These are phyloP conservation scores for Virgularia gustaviana DNA, from an alignment of 92 coral and sea anemone genomes.

Conservation along the genomic window DNA sequence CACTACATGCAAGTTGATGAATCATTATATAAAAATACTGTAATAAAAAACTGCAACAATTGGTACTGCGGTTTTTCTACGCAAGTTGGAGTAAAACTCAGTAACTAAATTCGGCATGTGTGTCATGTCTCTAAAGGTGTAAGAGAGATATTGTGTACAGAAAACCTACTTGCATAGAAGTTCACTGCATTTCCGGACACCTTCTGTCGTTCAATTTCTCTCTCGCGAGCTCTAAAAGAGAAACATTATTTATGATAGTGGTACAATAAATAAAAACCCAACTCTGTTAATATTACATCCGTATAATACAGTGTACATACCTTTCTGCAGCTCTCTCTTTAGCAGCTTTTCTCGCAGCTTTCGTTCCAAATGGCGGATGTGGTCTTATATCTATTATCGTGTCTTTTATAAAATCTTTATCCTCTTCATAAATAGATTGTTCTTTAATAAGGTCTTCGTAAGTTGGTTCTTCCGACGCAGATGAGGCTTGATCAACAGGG, in stretches of 20 bases:
- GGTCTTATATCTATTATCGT: constrained; percentile 92
- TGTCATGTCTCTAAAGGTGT: too few species aligned
- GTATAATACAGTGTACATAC: too few species aligned
- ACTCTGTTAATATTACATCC: neutral
- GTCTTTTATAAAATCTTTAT: constrained; percentile 66
- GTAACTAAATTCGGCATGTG: too few species aligned
- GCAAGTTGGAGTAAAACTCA: too few species aligned
- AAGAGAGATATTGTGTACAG: too few species aligned
- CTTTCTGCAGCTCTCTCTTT: constrained; percentile 93
- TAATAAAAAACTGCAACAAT: too few species aligned
- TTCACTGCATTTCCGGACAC: constrained; percentile 90
- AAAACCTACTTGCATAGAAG: constrained; percentile 83
- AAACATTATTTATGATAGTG: too few species aligned
- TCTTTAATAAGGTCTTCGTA: constrained; percentile 70
- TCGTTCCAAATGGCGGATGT: constrained; percentile 96
- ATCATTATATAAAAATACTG: too few species aligned
- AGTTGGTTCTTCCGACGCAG: constrained; percentile 59
- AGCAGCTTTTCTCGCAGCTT: constrained; percentile 95
- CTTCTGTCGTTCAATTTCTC: constrained; percentile 91
- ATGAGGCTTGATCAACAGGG: too few species aligned
- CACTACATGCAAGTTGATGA: constrained; percentile 42
- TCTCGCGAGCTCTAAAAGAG: constrained; percentile 69
- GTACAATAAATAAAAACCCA: neutral
- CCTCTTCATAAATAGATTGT: constrained; percentile 70
- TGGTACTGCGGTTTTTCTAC: too few species aligned